Evolutionary conservation across 2,888 invertebrate genomes (phyloP).

Genomic region (Scaptomyza reducta): DNA sequence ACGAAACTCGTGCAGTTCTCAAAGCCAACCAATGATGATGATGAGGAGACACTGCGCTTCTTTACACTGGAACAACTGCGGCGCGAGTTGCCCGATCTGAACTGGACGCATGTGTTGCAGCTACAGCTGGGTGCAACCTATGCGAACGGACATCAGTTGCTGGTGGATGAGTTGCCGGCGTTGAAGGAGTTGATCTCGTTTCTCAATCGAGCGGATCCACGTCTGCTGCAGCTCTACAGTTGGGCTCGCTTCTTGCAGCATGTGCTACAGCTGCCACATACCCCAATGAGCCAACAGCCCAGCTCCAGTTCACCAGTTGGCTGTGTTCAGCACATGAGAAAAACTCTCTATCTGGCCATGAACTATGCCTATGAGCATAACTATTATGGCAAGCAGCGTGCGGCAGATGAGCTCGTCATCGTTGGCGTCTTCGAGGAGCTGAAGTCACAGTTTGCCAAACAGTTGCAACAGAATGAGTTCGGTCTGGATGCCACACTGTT

Average conservation of each 20-base stretch:
- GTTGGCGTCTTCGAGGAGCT: constrained; percentile 64
- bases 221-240: constrained; percentile 65
- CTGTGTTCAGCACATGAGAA: constrained; percentile 78
- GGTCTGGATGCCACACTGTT: constrained; percentile 49
- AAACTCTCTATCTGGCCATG: constrained; percentile 71
- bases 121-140: constrained; percentile 54
- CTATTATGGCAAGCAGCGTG: constrained; percentile 54
- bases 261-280: constrained; percentile 62
- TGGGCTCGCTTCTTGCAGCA: constrained; percentile 69
- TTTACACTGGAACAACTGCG: constrained; percentile 52
- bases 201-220: constrained; percentile 53
- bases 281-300: constrained; percentile 38
- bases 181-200: constrained; percentile 51
- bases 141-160: constrained; percentile 47
- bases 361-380: constrained; percentile 73
- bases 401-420: constrained; percentile 64
- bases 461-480: constrained; percentile 61
- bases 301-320: constrained; percentile 2
- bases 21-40: constrained; percentile 21
- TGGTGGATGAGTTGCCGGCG: constrained; percentile 56
- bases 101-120: constrained; percentile 64
- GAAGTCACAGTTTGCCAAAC: constrained; percentile 58
- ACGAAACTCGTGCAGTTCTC: constrained; percentile 44
- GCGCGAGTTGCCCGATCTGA: constrained; percentile 38
- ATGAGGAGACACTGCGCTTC: constrained; percentile 56